These are phyloP conservation scores for Drosophila greeni DNA, from an alignment of 2,888 invertebrate genomes.

Conservation along the genomic window DNA sequence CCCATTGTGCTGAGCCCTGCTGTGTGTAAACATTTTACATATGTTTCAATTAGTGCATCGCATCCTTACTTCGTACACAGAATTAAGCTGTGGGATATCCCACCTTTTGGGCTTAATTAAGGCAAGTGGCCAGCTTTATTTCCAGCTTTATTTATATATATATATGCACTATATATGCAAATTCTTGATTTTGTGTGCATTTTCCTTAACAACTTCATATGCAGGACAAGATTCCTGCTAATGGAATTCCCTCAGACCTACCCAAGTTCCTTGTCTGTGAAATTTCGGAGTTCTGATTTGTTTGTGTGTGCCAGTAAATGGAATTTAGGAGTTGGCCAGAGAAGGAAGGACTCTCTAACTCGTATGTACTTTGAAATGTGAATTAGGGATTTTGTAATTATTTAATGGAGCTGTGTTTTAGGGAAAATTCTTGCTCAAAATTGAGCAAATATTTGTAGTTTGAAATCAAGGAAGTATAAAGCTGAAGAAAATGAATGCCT, in stretches of 20 bases:
- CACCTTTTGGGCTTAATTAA: constrained; percentile 40
- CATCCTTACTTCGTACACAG: constrained; percentile 7
- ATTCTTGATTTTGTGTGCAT: constrained; percentile 9
- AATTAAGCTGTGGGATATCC: constrained; percentile 15
- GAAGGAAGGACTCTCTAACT: too few species aligned
- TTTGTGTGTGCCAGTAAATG: constrained; percentile 15
- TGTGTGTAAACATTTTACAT: constrained; percentile 5
- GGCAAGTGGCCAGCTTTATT: constrained; percentile 32
- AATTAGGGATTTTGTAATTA: constrained; percentile 6
- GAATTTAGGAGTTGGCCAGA: constrained; percentile 34
- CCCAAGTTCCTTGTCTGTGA: constrained; percentile 16
- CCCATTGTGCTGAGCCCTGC: neutral
- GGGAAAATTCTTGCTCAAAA: neutral
- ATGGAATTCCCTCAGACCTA: constrained; percentile 30
- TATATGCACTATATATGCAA: constrained; percentile 5
- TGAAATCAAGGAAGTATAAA: neutral
- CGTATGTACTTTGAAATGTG: neutral
- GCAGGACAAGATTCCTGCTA: constrained; percentile 21
- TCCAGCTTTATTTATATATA: constrained; percentile 6
- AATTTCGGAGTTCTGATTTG: constrained; percentile 20
- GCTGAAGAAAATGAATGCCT: too few species aligned
- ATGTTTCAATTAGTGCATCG: constrained; percentile 42
- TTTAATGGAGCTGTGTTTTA: constrained; percentile 6
- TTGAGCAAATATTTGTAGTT: neutral
- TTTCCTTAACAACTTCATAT: constrained; percentile 1